Percentiles rank a stretch among this genome's conserved stretches.
Conservation (phyloP, 2,113 vertebrate genomes). For the Rhinopomastus cyanomelas region DNA sequence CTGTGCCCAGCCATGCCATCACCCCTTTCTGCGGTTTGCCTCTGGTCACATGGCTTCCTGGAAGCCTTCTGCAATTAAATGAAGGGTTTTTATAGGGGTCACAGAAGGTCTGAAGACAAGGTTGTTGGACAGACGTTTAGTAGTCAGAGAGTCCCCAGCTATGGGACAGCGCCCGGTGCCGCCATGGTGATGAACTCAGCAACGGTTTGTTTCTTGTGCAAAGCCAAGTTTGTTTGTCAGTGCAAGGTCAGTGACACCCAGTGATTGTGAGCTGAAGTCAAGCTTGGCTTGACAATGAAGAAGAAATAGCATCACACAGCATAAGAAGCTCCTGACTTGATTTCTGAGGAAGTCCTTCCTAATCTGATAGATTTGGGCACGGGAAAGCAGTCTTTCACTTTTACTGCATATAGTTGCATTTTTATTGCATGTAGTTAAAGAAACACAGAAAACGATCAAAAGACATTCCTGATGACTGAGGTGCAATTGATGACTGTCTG, state of each 20-base stretch:
- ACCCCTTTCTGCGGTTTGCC: not conserved
- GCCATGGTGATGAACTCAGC: not conserved
- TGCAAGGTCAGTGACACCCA: not conserved
- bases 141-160: not conserved
- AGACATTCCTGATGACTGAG: not conserved
- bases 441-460: not conserved
- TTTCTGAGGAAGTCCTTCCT: not conserved
- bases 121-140: not conserved
- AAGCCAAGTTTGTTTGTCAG: not conserved
- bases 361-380: not conserved
- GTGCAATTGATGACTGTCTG: not conserved
- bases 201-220: not conserved
- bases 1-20: accelerated
- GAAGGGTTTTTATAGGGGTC: not conserved
- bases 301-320: not conserved
- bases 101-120: not conserved
- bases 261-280: not conserved
- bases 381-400: not conserved
- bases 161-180: accelerated
- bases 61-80: not conserved
- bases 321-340: not conserved
- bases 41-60: not conserved
- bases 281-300: not conserved
- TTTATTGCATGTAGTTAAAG: not conserved
- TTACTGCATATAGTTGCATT: not conserved